A percentile compares a stretch with the other conserved stretches of the same genome.
Conservation (phyloP, 2,888 invertebrate genomes). For the Cryptocephalus moraei region DNA sequence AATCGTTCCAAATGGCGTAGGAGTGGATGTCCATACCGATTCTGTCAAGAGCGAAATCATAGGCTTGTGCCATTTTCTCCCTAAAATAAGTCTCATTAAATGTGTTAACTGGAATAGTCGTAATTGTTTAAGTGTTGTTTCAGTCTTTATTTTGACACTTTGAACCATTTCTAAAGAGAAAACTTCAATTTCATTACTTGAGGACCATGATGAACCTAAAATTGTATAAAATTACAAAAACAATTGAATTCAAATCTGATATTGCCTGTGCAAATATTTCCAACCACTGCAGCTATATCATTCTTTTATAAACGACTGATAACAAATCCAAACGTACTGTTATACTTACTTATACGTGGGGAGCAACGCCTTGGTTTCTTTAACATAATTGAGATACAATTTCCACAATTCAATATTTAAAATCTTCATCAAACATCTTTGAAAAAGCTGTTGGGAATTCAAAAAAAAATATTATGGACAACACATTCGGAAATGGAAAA, state of each 20-base stretch:
- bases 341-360: slow-evolving; percentile 81
- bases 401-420: slow-evolving; percentile 99
- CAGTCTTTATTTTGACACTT: no score
- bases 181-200: no score
- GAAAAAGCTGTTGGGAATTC: slow-evolving; percentile 69
- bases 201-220: no score
- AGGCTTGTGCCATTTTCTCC: slow-evolving; percentile 99
- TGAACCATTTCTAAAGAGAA: no score
- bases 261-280: no score
- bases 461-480: no score
- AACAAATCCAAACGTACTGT: not conserved
- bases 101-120: not conserved
- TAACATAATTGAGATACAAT: slow-evolving; percentile 93
- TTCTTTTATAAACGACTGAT: no score
- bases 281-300: no score
- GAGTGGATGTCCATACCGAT: slow-evolving; percentile 98
- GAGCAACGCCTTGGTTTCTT: slow-evolving; percentile 91
- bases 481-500: not conserved
- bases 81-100: slow-evolving; percentile 41
- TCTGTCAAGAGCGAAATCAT: slow-evolving; percentile 97
- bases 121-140: not conserved
- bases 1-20: slow-evolving; percentile 95
- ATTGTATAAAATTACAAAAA: no score
- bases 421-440: slow-evolving; percentile 95
- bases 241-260: no score